A percentile compares a stretch with the other conserved stretches of the same genome.
Conservation (phyloP, 2,797 vertebrate genomes). For the Pseudochirops cupreus region DNA sequence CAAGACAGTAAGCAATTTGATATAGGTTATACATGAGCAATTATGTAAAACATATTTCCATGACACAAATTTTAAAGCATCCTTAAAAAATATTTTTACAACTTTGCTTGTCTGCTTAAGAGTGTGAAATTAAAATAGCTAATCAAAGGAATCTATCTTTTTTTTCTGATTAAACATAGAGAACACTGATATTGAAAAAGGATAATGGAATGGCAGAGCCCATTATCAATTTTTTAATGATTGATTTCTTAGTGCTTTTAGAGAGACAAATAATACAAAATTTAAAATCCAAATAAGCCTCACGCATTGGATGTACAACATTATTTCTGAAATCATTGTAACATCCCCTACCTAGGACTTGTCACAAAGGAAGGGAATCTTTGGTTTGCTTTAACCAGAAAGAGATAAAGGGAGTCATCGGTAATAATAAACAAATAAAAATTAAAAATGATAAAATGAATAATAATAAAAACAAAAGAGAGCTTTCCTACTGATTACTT, state of each 20-base stretch:
- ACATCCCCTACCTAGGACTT: conserved; percentile 60
- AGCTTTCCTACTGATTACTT: conserved; percentile 66
- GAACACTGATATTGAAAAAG: background rate
- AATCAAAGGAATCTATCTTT: conserved; percentile 33
- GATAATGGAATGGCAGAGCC: conserved; percentile 6
- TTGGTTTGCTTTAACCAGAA: conserved; percentile 75
- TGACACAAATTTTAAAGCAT: conserved; percentile 29
- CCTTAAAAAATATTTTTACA: conserved; percentile 35
- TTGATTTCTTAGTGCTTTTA: conserved; percentile 54
- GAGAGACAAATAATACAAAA: conserved; percentile 65
- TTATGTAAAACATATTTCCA: background rate
- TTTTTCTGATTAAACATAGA: conserved; percentile 21
- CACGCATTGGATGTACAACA: conserved; percentile 63
- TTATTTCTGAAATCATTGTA: conserved; percentile 66
- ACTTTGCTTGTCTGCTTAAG: conserved; percentile 60
- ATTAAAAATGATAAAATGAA: too few species aligned
- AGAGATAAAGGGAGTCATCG: conserved; percentile 72
- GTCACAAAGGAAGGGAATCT: conserved; percentile 36
- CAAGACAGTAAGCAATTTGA: background rate
- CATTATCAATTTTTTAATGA: conserved; percentile 64
- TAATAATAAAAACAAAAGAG: conserved; percentile 71
- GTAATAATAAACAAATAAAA: conserved; percentile 49
- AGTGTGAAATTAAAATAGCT: conserved; percentile 50
- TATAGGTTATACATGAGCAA: background rate
- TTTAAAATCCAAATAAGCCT: conserved; percentile 60